phyloP scores from a whole-genome alignment of 1,140 invertebrate species.

The Drosophila parabipectinata region DNA sequence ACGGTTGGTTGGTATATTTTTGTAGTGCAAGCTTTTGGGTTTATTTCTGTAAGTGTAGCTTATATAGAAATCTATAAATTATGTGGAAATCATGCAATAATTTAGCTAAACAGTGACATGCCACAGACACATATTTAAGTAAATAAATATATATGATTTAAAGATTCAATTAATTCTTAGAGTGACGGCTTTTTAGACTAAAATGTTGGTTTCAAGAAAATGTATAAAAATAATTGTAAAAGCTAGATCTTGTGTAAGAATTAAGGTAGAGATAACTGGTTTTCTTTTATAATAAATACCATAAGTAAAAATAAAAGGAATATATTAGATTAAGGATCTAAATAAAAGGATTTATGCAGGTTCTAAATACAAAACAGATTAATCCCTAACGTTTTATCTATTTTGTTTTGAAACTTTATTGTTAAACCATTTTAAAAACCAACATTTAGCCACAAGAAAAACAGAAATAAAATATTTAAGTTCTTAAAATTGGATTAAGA shows the following conservation, averaged over 20 bases:
- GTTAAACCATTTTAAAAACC: neutral
- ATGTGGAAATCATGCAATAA: conserved; percentile 32
- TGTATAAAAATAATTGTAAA: neutral
- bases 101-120: conserved; percentile 30
- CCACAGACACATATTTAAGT: conserved; percentile 4
- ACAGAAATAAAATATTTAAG: conserved; percentile 46
- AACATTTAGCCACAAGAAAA: conserved; percentile 32
- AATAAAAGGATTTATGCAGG: too few species aligned
- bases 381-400: too few species aligned
- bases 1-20: conserved; percentile 69
- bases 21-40: conserved; percentile 49
- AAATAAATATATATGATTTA: neutral
- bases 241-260: too few species aligned
- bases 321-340: too few species aligned
- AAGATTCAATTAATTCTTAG: neutral
- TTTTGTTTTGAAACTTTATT: too few species aligned
- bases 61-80: conserved; percentile 5
- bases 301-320: too few species aligned
- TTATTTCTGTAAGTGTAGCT: conserved; percentile 54
- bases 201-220: conserved; percentile 14
- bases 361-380: too few species aligned
- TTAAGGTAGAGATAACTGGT: too few species aligned
- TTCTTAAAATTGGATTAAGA: neutral
- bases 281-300: too few species aligned
- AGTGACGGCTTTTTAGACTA: conserved; percentile 45